Conservation (phyloP, 2,797 vertebrate species). For the Melanotaenia pygmaea region DNA sequence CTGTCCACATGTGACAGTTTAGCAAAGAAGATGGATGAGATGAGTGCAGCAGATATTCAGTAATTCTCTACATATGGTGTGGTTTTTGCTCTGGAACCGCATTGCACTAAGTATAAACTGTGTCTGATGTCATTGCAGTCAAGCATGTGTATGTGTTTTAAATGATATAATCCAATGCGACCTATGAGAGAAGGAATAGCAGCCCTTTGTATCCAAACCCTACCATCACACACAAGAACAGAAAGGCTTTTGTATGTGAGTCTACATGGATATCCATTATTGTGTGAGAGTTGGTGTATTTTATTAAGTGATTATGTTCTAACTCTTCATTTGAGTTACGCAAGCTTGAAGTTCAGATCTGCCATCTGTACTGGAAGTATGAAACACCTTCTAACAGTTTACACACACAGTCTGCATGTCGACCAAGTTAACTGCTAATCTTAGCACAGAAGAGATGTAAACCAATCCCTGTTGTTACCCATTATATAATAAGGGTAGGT, state of each 20-base stretch:
- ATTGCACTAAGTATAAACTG: constrained; percentile 48
- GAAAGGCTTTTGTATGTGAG: constrained; percentile 5
- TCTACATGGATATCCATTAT: constrained; percentile 1
- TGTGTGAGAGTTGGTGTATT: constrained; percentile 1
- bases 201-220: constrained; percentile 46
- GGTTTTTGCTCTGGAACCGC: constrained; percentile 51
- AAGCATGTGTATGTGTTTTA: constrained; percentile 76
- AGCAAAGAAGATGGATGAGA: constrained; percentile 63
- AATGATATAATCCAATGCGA: constrained; percentile 72
- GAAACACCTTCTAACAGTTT: neutral
- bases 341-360: neutral
- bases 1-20: constrained; percentile 57
- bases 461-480: too few relatives aligned
- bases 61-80: constrained; percentile 71
- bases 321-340: neutral
- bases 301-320: neutral
- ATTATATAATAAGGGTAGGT: too few relatives aligned
- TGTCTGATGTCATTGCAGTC: constrained; percentile 71
- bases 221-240: constrained; percentile 38
- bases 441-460: neutral
- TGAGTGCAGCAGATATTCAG: constrained; percentile 69
- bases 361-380: neutral
- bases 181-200: constrained; percentile 47
- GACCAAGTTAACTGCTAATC: neutral
- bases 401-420: too few relatives aligned